A percentile compares a stretch with the other conserved stretches of the same genome.
Evolutionary conservation across 2,888 invertebrate species (phyloP).

Genomic region (Acanthosepion pharaonis): DNA sequence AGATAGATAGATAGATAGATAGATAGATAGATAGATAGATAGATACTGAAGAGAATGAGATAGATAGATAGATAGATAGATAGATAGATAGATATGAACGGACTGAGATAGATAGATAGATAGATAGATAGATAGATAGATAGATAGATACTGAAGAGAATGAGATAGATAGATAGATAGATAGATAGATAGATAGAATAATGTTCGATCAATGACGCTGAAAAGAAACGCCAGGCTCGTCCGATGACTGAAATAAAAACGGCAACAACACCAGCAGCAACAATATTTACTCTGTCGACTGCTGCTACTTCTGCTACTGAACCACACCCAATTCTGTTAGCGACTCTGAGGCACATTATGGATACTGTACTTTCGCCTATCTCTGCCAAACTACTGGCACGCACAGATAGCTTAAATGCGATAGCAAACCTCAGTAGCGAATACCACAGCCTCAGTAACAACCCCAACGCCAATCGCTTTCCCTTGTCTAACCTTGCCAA

Average conservation of each 20-base stretch:
- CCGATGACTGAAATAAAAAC: neutral
- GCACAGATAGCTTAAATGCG: neutral
- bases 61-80: too few relatives aligned
- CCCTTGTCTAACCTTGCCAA: neutral
- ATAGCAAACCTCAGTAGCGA: neutral
- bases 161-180: constrained; percentile 24
- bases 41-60: too few relatives aligned
- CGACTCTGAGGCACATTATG: neutral
- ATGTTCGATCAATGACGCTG: neutral
- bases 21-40: too few relatives aligned
- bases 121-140: neutral
- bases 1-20: too few relatives aligned
- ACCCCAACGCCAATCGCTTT: neutral
- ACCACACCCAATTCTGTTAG: neutral
- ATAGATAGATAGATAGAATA: neutral
- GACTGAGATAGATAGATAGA: neutral
- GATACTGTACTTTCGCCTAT: neutral
- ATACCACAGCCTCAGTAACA: neutral
- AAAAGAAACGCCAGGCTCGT: neutral
- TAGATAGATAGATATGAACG: too few relatives aligned
- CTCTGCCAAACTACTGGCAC: neutral
- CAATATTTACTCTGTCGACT: neutral
- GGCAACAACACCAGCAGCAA: neutral
- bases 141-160: too few relatives aligned
- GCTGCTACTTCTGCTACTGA: neutral